These are phyloP conservation scores for Panurus biarmicus DNA, from an alignment of 2,113 vertebrate genomes.

Conservation along the genomic window DNA sequence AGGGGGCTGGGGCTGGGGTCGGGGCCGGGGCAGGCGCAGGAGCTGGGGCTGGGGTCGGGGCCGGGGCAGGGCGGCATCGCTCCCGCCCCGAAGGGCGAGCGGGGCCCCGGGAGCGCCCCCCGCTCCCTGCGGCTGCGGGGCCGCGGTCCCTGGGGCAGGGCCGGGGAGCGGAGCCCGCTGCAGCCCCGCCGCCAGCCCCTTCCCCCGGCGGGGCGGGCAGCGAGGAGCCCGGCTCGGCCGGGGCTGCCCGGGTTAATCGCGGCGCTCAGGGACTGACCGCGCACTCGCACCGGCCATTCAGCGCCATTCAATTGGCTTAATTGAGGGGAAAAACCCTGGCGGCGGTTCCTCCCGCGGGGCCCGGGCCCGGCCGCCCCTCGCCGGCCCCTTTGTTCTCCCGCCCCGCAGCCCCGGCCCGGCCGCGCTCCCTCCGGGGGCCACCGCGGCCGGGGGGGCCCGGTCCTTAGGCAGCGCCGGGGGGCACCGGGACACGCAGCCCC, in stretches of 20 bases:
- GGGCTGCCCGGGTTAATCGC: constrained; percentile 66
- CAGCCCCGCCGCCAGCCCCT: background rate
- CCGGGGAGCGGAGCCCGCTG: background rate
- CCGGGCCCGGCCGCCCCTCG: background rate
- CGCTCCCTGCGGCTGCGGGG: background rate
- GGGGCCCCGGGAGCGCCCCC: background rate
- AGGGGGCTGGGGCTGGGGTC: background rate
- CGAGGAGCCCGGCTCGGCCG: background rate
- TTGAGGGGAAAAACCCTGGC: constrained; percentile 68
- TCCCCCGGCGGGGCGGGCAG: background rate
- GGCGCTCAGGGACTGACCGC: constrained; percentile 67
- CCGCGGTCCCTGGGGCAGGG: background rate
- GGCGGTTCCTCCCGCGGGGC: constrained; percentile 6
- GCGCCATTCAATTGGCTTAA: constrained; percentile 70
- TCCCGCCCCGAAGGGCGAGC: background rate
- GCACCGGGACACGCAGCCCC: background rate
- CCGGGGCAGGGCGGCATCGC: background rate
- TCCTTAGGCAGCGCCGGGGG: background rate
- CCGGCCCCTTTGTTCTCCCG: constrained; percentile 14
- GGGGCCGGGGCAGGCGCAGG: background rate
- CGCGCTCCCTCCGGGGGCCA: background rate
- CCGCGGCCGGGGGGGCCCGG: background rate
- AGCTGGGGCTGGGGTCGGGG: background rate
- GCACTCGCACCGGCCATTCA: constrained; percentile 71
- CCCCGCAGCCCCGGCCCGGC: background rate